Base-by-base conservation (phyloP, 1,140 invertebrate species). In the Ditylenchus dipsaci region DNA sequence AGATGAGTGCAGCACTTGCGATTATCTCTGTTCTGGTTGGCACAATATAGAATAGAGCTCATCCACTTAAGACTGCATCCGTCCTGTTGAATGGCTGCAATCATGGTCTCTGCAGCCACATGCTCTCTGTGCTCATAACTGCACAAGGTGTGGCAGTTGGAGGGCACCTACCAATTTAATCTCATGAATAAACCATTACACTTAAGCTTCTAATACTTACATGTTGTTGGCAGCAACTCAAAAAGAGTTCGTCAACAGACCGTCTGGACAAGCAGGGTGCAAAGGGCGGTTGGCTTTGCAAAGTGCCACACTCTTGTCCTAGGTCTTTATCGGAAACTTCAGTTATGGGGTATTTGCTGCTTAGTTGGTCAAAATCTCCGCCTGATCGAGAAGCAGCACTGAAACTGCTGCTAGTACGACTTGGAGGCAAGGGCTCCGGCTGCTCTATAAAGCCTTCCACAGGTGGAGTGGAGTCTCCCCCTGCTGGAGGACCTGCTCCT, bases 1-100 rank as follows among this genome's bases (percentile, higher is more conserved):
- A 79, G 65, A 45, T 65, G 59, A 47, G 69, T 63, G 61, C 77
- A 79, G 56, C 77, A 79, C 33, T 71, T 47, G 15, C 78, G 72
- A 47, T 79, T 79, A 67, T 79, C 78, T 21, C 76, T 68, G 63
- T 79, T 76, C 45, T 79, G 78, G 67, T 79, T 77, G 63, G 77
- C 77, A 64, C 77, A 79, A 60, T 77, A 80, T 30, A 79, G 71
- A 27, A 79, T 67, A 17, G 64, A 65, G 21, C 49, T 65, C 19
- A 79, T 23, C 70, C 78, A 73, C 47, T 79, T 79, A 27, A 78
- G 63, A 49, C 79, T 77, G 45, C 77, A 78, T 19, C 70, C 66
- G n/a, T 73, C 72, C 17, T 74, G 49, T 61, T 80, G 75, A 27
- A 79, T 73, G 26, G 78, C 77, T n/a, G 67, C 30, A 43, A 79